Evolutionary conservation across 2,797 vertebrate genomes (phyloP), one percentile per base, ranked within the genome.

Genomic region (Coreius guichenoti): DNA sequence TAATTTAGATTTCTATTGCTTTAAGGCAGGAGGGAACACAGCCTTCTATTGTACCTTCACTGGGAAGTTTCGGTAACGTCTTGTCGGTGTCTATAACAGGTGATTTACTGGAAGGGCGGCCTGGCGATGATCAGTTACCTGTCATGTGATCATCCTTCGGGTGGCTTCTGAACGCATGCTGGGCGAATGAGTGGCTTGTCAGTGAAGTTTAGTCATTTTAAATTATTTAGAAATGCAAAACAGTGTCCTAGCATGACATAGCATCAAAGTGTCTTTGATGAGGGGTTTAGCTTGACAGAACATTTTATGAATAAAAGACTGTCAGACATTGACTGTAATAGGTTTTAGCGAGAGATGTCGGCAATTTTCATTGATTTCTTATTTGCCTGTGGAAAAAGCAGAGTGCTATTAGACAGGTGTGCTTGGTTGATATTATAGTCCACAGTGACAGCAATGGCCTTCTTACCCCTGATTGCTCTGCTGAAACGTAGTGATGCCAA

Each of bases 351-450:
- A 0, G 19, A 81, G 76, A 89, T 81, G 87, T 87, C 80, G 90
- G 69, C 56, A 45, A 43, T 85, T 87, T 86, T 87, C 68, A 81
- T 81, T 86, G 78, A 81, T 80, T 80, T 85, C 56, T 72, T 81
- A 80, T 76, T 77, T 61, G 67, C 49, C 63, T 31, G 73, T 69
- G 47, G 29, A 54, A 67, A 54, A 73, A 69, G 72, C 63, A 58
- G 58, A 23, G 47, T 26, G 33, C 73, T 82, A 47, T 86, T 76
- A 76, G 36, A 33, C 72, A 86, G 65, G 85, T 69, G 72, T 78
- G 80, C 49, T 69, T 75, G 51, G 31, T 49, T 68, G 79, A 75
- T 56, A 68, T 81, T 86, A 45, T 58, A 68, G 70, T 54, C n/a
- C 61, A n/a, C 54, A 68, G 47, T 63, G 54, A 86, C 21, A 13